These are phyloP conservation scores for Trachymyrmex cornetzi DNA, from an alignment of 1,140 invertebrate species.

Conservation along the genomic window DNA sequence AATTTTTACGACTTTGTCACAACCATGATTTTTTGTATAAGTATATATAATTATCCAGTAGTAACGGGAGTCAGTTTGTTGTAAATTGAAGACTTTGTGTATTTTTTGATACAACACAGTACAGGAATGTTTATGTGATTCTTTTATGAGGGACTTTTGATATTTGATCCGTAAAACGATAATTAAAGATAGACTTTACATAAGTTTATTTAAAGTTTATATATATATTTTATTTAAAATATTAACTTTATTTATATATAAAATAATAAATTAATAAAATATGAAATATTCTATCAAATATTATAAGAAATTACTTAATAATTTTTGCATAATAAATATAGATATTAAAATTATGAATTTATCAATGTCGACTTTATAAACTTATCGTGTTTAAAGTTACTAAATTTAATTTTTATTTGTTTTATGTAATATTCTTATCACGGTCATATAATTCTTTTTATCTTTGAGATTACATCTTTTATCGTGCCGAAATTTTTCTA, in stretches of 20 bases:
- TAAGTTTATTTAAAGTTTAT: too few relatives aligned
- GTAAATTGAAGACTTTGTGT: background rate
- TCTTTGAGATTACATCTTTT: conserved; percentile 52
- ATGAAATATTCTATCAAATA: conserved; percentile 15
- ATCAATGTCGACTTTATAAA: background rate
- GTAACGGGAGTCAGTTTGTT: background rate
- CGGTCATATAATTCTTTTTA: background rate
- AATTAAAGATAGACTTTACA: background rate
- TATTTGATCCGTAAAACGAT: background rate
- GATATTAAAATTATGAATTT: conserved; percentile 24
- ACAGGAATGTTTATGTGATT: background rate
- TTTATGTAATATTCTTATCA: conserved; percentile 36
- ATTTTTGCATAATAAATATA: background rate
- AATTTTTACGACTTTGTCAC: conserved; percentile 26
- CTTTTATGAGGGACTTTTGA: background rate
- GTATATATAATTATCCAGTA: conserved; percentile 39
- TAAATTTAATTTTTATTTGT: conserved; percentile 54
- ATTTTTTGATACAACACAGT: background rate
- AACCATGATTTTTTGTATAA: background rate
- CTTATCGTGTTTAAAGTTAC: background rate
- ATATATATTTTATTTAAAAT: too few relatives aligned
- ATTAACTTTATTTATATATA: too few relatives aligned
- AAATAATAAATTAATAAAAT: conserved; percentile 17
- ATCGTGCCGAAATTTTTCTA: conserved; percentile 64
- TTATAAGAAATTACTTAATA: background rate